These are phyloP conservation scores for Alces alces DNA, from an alignment of 2,113 vertebrate species.

Conservation along the genomic window DNA sequence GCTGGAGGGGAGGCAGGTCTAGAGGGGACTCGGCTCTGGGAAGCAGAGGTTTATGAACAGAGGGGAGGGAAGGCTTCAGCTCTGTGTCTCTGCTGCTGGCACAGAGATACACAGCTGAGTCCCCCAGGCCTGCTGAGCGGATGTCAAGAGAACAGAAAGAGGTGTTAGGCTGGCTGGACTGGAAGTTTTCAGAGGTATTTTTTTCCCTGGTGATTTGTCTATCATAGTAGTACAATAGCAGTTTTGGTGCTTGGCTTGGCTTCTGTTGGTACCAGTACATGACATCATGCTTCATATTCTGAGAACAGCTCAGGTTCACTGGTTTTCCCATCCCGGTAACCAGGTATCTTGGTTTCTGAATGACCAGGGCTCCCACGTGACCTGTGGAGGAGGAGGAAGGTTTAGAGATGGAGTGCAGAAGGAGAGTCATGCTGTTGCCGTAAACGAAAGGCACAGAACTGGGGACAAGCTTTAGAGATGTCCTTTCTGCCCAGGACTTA, in stretches of 20 bases:
- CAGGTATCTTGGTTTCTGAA: slow-evolving; percentile 26
- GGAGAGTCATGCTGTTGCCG: not conserved
- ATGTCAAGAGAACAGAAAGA: not conserved
- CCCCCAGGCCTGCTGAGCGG: not conserved
- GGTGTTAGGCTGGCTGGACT: not conserved
- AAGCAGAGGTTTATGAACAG: slow-evolving; percentile 28
- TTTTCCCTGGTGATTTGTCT: fast-evolving
- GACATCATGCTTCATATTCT: fast-evolving
- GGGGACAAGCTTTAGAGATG: not conserved
- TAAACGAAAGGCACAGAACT: not conserved
- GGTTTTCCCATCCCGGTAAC: not conserved
- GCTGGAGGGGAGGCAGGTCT: too few relatives aligned
- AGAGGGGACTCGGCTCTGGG: not conserved
- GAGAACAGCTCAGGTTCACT: not conserved
- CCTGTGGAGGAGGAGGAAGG: not conserved
- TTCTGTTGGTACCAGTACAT: slow-evolving; percentile 62
- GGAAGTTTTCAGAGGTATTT: not conserved
- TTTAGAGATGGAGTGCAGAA: not conserved
- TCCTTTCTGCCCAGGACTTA: not conserved
- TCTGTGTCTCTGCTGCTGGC: slow-evolving; percentile 44
- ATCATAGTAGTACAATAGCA: not conserved
- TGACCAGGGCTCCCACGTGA: not conserved
- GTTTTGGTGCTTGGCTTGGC: not conserved
- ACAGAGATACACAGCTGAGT: slow-evolving; percentile 33
- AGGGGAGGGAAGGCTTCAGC: fast-evolving